Evolutionary conservation across 1,140 invertebrate species (phyloP).

Genomic region (Drosophila jambulina): DNA sequence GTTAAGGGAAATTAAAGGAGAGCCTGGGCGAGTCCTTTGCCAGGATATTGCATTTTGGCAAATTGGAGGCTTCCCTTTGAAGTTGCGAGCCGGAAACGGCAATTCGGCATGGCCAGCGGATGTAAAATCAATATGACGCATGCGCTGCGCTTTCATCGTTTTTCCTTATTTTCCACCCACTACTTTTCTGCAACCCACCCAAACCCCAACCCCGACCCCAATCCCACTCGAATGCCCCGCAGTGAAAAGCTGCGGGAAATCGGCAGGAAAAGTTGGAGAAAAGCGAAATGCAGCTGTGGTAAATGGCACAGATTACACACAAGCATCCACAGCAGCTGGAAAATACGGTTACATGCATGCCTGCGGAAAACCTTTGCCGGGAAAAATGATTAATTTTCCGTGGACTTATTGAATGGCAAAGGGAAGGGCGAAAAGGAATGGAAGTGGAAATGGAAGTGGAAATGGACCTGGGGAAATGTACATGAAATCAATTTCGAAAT

Average conservation of each 20-base stretch:
- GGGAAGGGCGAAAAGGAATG: not conserved
- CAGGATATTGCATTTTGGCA: slow-evolving; percentile 58
- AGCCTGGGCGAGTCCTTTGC: not conserved
- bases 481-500: not conserved
- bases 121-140: slow-evolving; percentile 79
- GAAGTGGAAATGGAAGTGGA: not conserved
- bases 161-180: slow-evolving; percentile 1
- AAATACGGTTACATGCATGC: slow-evolving; percentile 14
- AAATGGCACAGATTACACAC: slow-evolving; percentile 46
- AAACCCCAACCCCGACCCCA: not conserved
- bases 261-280: slow-evolving; percentile 38
- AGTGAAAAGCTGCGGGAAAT: slow-evolving; percentile 32
- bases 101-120: slow-evolving; percentile 47
- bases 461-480: not conserved
- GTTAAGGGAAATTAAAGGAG: slow-evolving; percentile 16
- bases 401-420: not conserved
- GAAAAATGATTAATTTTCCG: slow-evolving; percentile 32
- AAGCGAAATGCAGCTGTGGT: slow-evolving; percentile 40
- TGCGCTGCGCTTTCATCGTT: slow-evolving; percentile 56
- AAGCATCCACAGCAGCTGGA: slow-evolving; percentile 27
- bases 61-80: slow-evolving; percentile 76
- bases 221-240: not conserved
- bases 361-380: slow-evolving; percentile 9
- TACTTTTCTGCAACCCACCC: not conserved
- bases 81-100: slow-evolving; percentile 59